Base-by-base conservation (phyloP, 2,113 vertebrate species). In the Merops nubicus region DNA sequence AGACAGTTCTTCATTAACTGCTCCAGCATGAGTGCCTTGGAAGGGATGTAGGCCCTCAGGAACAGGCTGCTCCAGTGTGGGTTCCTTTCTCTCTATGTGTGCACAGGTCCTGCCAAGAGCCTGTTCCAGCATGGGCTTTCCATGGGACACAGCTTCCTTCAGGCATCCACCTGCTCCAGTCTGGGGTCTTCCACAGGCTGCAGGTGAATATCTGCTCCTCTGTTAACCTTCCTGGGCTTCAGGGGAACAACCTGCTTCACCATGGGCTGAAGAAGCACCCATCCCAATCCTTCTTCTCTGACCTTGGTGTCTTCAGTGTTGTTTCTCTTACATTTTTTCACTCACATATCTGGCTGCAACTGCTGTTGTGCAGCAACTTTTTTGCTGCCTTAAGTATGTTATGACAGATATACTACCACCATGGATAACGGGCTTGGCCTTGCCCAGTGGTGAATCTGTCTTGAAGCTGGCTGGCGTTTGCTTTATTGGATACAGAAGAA, bases 391-490 rank as follows among this genome's bases (percentile, higher is more conserved):
- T 21, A 43, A 20, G 20, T 42, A 15, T 2, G 1, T 15, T 31
- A 22, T 64, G 28, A 45, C 29, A 65, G 20, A 14, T 6, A 14
- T 6, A 1, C 21, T 6, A 23, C 20, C 23, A 26, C 33, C 1
- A 1, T 26, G 2, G 2, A 8, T 47, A 8, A 26, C 6, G 21
- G 22, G 33, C 16, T 68, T 4, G 1, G 33, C 16, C 11, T 34
- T 34, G 33, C 5, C 33, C 33, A 34, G 14, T 0, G 4, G 42
- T 5, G 3, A 23, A 23, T 68, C 23, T 4, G 2, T 26, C 33
- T 48, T 28, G 16, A 33, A 68, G 43, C 21, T 2, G 1, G 33
- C 15, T 48, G 33, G 43, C 3, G 25, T 18, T 38, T n/a, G 8
- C 53, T 60, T 7, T 25, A 15, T 5, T 12, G 7, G 15, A 15